Evolutionary conservation across 2,888 invertebrate species (phyloP).

Genomic region (Stenodera caucasica): DNA sequence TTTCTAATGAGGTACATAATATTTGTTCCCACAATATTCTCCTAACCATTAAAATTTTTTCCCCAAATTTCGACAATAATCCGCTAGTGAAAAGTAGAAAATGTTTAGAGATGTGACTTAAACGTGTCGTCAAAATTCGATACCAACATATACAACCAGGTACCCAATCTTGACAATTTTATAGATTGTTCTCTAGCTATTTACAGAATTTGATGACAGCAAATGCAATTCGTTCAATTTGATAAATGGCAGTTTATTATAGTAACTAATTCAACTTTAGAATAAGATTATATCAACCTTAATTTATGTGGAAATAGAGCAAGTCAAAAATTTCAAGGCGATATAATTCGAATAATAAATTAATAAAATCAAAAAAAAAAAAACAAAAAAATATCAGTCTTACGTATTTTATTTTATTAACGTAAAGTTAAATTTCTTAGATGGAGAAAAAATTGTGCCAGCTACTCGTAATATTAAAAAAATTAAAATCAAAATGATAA

Average conservation of each 20-base stretch:
- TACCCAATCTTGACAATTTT: not conserved
- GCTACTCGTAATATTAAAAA: not conserved
- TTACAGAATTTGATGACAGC: not conserved
- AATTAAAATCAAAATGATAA: slow-evolving; percentile 2
- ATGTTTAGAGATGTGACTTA: not conserved
- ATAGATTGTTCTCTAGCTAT: not conserved
- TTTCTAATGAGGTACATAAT: slow-evolving; percentile 3
- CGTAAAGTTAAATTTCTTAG: not conserved
- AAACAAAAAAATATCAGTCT: slow-evolving; percentile 13
- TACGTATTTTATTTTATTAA: slow-evolving; percentile 9
- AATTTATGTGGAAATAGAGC: not conserved
- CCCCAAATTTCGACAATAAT: no score
- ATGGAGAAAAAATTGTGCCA: not conserved
- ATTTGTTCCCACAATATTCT: slow-evolving; percentile 1
- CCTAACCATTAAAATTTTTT: no score
- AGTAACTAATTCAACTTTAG: not conserved
- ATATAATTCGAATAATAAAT: slow-evolving; percentile 20
- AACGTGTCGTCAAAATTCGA: not conserved
- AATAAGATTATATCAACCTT: not conserved
- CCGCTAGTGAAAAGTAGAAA: no score
- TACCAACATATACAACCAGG: not conserved
- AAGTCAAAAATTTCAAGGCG: slow-evolving; percentile 16
- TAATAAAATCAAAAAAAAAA: slow-evolving; percentile 11
- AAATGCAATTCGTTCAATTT: no score
- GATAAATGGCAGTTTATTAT: not conserved